Evolutionary conservation across 2,113 vertebrate species (phyloP).

Genomic region (Rhinoptilus africanus): DNA sequence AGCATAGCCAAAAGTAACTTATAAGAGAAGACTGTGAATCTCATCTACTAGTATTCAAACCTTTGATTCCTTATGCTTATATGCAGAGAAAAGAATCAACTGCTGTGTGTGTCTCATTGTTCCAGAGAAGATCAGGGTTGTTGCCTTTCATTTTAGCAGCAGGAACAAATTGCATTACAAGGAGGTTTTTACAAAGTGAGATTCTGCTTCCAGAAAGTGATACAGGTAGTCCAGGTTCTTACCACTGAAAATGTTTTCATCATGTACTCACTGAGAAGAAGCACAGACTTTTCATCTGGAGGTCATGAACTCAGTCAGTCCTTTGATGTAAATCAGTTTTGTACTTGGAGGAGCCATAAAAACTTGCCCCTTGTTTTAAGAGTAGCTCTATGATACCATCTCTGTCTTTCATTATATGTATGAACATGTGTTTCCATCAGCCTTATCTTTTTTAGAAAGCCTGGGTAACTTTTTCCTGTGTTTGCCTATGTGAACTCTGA

Average conservation of each 20-base stretch:
- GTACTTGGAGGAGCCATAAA: neutral
- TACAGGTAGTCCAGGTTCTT: neutral
- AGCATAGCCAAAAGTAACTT: neutral
- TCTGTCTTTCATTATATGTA: neutral
- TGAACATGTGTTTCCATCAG: neutral
- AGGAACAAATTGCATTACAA: neutral
- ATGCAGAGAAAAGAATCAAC: neutral
- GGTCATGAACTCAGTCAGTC: neutral
- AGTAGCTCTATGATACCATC: neutral
- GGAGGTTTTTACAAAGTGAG: neutral
- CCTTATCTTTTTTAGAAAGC: neutral
- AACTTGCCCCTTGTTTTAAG: neutral
- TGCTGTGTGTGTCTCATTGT: neutral
- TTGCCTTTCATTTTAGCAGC: neutral
- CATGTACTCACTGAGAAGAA: neutral
- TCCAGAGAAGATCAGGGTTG: neutral
- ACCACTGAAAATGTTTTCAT: neutral
- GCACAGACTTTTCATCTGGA: neutral
- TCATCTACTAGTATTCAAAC: neutral
- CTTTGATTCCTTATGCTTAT: neutral
- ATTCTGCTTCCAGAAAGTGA: neutral
- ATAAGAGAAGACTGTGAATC: rapidly evolving
- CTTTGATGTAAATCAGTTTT: neutral
- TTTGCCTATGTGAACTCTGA: neutral
- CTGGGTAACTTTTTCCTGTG: neutral